Base-by-base conservation (phyloP, 2,888 invertebrate genomes). In the Atethmia centrago region DNA sequence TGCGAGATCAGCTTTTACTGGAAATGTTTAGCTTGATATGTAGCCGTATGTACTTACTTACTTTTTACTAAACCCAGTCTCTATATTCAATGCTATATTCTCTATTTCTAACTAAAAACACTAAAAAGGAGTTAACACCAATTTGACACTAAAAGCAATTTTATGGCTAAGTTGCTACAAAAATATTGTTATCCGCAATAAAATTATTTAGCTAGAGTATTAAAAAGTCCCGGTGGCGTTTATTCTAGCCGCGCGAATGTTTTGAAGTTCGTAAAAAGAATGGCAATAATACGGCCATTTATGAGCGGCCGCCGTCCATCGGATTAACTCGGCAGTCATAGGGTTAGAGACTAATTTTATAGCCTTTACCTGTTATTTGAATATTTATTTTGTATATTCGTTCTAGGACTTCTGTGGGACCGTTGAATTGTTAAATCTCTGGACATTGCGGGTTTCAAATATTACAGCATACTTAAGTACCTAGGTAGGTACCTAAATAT, bases 301-400 rank as follows among this genome's bases (percentile, higher is more conserved):
- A 77, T 69, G 73, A 79, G 58, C n/a, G 25, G 53, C 53, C 40
- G 55, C 51, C 58, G 47, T 9, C 21, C 64, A 53, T 2, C 73
- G 66, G 79, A 72, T 78, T 76, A 78, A 36, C 42, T 47, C 59
- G 19, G 55, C 31, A 71, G 63, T 40, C 21, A 19, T 49, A 77
- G 73, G 53, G 76, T 65, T 66, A 71, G 10, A 28, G 66, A 71
- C 73, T 71, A 49, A 68, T 63, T 83, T 66, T 75, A 82, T 70
- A 59, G 74, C 59, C 19, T 10, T 66, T 67, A 75, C 42, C n/a
- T 79, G 49, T 56, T 74, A 28, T 56, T 68, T 64, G 12, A 10
- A 36, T 10, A 21, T 19, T 21, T n/a, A 45, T 40, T 71, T 40
- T 71, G 16, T 42, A n/a, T 16, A 64, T 31, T 45, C 2, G 7